phyloP scores from a whole-genome alignment of 2,113 vertebrate species.

The Spea bombifrons region DNA sequence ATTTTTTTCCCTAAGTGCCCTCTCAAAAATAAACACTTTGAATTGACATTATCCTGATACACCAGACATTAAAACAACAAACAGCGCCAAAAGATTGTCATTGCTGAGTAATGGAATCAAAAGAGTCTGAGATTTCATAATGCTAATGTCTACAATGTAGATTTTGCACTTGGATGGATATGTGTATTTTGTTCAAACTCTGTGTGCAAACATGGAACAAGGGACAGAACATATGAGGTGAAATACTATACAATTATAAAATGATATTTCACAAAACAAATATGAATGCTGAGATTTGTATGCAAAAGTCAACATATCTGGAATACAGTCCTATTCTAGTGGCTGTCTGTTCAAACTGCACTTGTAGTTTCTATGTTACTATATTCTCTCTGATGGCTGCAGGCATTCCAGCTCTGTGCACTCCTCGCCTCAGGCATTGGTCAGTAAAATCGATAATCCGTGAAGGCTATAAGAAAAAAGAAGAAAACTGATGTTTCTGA shows the following conservation, averaged over 20 bases:
- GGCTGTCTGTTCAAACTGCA: background rate
- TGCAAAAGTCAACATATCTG: background rate
- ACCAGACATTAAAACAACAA: slow-evolving; percentile 1
- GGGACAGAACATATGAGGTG: background rate
- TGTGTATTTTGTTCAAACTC: background rate
- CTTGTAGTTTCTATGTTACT: background rate
- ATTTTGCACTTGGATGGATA: background rate
- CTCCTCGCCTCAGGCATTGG: background rate
- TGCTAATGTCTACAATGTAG: background rate
- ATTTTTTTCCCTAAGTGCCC: background rate
- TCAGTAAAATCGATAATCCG: background rate
- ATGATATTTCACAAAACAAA: too few species aligned
- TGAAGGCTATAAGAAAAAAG: background rate
- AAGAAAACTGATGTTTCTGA: background rate
- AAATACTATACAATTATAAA: background rate
- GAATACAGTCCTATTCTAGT: background rate
- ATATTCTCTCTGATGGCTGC: background rate
- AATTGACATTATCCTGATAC: background rate
- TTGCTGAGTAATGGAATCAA: background rate
- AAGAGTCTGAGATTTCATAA: background rate
- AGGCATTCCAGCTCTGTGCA: background rate
- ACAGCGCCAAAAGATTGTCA: background rate
- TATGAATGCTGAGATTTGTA: background rate
- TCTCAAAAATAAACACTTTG: background rate
- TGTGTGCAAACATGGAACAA: background rate